These are phyloP conservation scores for Anolis apletophallus DNA, from an alignment of 2,797 vertebrate genomes.

Conservation along the genomic window DNA sequence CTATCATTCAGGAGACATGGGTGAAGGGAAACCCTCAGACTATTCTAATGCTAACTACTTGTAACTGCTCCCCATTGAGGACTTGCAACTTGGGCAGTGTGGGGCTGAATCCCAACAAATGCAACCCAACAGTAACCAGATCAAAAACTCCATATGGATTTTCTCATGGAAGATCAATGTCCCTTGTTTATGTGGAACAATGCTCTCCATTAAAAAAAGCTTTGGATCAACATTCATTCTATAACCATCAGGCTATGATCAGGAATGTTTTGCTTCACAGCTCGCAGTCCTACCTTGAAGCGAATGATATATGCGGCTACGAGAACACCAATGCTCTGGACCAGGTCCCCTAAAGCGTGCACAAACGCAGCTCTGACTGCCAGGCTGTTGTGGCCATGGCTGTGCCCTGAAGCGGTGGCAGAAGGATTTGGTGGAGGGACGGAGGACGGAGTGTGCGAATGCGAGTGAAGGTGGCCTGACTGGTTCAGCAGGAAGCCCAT, in stretches of 20 bases:
- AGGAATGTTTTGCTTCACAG: neutral
- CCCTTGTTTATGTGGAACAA: neutral
- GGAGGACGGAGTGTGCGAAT: slow-evolving; percentile 80
- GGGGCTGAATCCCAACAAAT: too few relatives aligned
- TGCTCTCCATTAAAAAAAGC: neutral
- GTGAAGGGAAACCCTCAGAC: too few relatives aligned
- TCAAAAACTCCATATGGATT: neutral
- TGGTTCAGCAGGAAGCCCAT: slow-evolving; percentile 98
- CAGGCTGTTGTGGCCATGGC: slow-evolving; percentile 82
- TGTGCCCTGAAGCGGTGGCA: slow-evolving; percentile 56
- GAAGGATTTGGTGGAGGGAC: slow-evolving; percentile 64
- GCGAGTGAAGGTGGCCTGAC: slow-evolving; percentile 89
- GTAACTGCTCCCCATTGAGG: too few relatives aligned
- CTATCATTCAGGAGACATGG: too few relatives aligned
- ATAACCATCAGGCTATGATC: neutral
- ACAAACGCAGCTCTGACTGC: slow-evolving; percentile 95
- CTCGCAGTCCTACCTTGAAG: slow-evolving; percentile 86
- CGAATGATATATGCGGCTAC: slow-evolving; percentile 95
- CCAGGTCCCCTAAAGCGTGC: slow-evolving; percentile 93
- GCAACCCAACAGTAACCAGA: neutral
- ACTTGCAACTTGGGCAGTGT: too few relatives aligned
- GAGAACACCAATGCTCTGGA: slow-evolving; percentile 95
- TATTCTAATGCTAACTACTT: too few relatives aligned
- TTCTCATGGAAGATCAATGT: neutral
- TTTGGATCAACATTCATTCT: too few relatives aligned